phyloP scores from a whole-genome alignment of 2,888 invertebrate genomes.

The Apodemia zela region DNA sequence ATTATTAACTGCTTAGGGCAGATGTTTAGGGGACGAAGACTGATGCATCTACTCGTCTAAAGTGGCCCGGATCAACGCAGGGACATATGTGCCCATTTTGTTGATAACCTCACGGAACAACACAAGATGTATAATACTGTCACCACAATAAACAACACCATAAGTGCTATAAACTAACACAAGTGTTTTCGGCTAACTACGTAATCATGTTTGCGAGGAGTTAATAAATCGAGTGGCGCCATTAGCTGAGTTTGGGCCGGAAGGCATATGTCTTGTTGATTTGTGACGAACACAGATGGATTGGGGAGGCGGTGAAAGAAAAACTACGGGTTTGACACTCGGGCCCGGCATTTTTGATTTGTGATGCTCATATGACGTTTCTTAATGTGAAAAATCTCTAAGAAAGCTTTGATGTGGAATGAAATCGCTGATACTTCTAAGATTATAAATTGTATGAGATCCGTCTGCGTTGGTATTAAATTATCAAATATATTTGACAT shows the following conservation, averaged over 20 bases:
- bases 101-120: background rate
- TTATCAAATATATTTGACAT: conserved; percentile 7
- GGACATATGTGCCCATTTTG: too few relatives aligned
- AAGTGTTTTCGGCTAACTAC: conserved; percentile 44
- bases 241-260: conserved; percentile 63
- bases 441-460: conserved; percentile 2
- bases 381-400: conserved; percentile 8
- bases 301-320: conserved; percentile 39
- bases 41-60: too few relatives aligned
- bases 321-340: conserved; percentile 33
- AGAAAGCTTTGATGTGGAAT: conserved; percentile 4
- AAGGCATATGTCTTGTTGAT: conserved; percentile 74
- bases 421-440: conserved; percentile 1
- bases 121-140: background rate
- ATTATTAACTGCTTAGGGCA: too few relatives aligned
- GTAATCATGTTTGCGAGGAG: conserved; percentile 53
- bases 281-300: conserved; percentile 69
- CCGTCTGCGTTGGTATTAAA: conserved; percentile 1
- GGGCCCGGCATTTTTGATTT: conserved; percentile 36
- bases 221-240: conserved; percentile 62
- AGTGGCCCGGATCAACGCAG: too few relatives aligned
- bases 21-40: too few relatives aligned
- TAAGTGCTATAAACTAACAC: conserved; percentile 12
- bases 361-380: conserved; percentile 21
- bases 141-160: conserved; percentile 8